phyloP scores from a whole-genome alignment of 2,888 invertebrate genomes.

The Rhingia campestris region DNA sequence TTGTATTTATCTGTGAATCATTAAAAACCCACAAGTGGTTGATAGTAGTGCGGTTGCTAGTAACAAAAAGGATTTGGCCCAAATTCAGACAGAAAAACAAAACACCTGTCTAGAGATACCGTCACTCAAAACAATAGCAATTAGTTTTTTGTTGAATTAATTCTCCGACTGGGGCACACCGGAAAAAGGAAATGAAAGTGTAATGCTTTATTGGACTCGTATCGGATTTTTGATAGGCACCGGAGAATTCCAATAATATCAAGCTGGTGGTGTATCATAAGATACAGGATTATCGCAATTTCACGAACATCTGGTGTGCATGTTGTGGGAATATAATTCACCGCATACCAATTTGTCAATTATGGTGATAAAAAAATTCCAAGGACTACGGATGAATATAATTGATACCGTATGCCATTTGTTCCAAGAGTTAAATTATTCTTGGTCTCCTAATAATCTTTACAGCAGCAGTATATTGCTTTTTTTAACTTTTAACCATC shows the following conservation, averaged over 20 bases:
- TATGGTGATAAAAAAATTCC: background rate
- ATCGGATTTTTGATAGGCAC: slow-evolving; percentile 6
- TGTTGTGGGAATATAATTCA: slow-evolving; percentile 13
- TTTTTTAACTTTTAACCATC: too few relatives aligned
- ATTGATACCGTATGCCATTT: too few relatives aligned
- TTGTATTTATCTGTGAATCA: slow-evolving; percentile 42
- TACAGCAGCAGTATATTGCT: too few relatives aligned
- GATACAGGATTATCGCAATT: background rate
- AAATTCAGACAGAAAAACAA: slow-evolving; percentile 25
- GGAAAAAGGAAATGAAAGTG: background rate
- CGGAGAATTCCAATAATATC: background rate
- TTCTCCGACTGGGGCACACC: slow-evolving; percentile 22
- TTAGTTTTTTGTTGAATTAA: slow-evolving; percentile 52
- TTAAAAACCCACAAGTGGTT: slow-evolving; percentile 52
- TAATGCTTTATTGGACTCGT: slow-evolving; percentile 34
- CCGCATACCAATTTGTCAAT: background rate
- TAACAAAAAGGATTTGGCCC: slow-evolving; percentile 17
- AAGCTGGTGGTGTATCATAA: background rate
- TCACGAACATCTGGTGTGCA: slow-evolving; percentile 3
- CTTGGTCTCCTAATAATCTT: too few relatives aligned
- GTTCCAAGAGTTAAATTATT: too few relatives aligned
- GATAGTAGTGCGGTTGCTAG: slow-evolving; percentile 7
- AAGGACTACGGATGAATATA: too few relatives aligned
- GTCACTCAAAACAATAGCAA: slow-evolving; percentile 3
- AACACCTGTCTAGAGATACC: background rate